Base-by-base conservation (phyloP, 2,888 invertebrate species). In the Athripsodes cinereus region DNA sequence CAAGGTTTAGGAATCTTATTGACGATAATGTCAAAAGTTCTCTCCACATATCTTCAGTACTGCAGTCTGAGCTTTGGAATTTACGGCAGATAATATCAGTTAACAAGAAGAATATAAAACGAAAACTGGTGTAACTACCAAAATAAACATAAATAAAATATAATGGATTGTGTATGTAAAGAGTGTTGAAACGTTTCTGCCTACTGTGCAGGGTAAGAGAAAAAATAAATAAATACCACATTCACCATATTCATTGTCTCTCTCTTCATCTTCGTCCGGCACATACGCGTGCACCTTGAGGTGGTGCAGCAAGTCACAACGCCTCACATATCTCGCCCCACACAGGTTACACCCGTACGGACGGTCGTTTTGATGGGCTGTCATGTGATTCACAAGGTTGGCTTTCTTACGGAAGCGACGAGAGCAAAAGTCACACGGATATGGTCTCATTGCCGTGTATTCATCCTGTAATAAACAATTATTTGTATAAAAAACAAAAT, bases 351-450 rank as follows among this genome's bases (percentile, higher is more conserved):
- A 92, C 13, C 86, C 85, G 69, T 90, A 88, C 2, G 90, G 89
- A 8, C 90, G 79, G 71, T 91, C 91, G 51, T 87, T 89, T 72
- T 91, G 91, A 73, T 92, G 91, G 0, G 90, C 87, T 5, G 90
- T 86, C 89, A 92, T 91, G 69, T 92, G 92, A 71, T 88, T 90
- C 85, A 90, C 88, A 1, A 92, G 76, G 62, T 88, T 90, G 2
- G 87, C 87, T 69, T 91, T 91, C 69, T 91, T 91, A 46, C 90
- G 84, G 71, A 92, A 92, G 61, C 91, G 79, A 0, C 90, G 81
- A 62, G 89, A 90, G 69, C 92, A 92, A 70, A 91, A 91, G 70
- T 92, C 91, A 69, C 92, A 92, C 0, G 92, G 91, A 78, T 88
- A 90, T 0, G 91, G 92, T 2, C 90, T 80, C 69, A 84, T 84